Evolutionary conservation across 2,797 vertebrate genomes (phyloP).

Genomic region (Thaleichthys pacificus): DNA sequence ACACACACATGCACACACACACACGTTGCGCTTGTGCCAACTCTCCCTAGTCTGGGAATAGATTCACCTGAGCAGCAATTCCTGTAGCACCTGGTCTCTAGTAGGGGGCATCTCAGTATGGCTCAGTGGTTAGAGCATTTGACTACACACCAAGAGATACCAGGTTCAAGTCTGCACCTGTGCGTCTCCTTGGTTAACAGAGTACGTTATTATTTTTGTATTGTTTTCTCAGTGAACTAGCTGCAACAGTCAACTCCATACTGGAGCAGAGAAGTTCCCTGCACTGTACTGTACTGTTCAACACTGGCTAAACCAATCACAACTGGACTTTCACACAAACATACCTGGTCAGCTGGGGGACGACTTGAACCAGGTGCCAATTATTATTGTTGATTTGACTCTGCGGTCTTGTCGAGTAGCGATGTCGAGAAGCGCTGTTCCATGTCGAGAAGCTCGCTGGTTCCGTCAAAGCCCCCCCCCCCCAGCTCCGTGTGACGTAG

Average conservation of each 20-base stretch:
- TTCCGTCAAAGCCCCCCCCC: not conserved
- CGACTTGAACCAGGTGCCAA: not conserved
- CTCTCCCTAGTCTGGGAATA: slow-evolving; percentile 37
- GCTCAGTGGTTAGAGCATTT: not conserved
- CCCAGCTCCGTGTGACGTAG: not conserved
- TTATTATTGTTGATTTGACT: not conserved
- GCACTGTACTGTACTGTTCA: not conserved
- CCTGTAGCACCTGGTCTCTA: slow-evolving; percentile 32
- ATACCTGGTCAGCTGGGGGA: not conserved
- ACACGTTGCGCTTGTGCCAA: slow-evolving; percentile 51
- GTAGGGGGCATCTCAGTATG: not conserved
- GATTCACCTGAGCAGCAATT: slow-evolving; percentile 53
- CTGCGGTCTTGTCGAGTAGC: not conserved
- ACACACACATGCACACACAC: slow-evolving; percentile 15
- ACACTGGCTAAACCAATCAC: not conserved
- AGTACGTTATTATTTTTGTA: too few species aligned
- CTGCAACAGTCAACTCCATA: too few species aligned
- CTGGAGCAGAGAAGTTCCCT: not conserved
- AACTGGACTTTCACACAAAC: not conserved
- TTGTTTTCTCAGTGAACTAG: not conserved
- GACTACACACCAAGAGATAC: too few species aligned
- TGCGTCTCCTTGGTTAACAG: not conserved
- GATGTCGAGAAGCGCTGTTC: not conserved
- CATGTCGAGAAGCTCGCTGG: not conserved
- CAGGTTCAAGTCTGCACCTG: too few species aligned